Conservation (phyloP, 2,113 vertebrate genomes). For the Sorex araneus region DNA sequence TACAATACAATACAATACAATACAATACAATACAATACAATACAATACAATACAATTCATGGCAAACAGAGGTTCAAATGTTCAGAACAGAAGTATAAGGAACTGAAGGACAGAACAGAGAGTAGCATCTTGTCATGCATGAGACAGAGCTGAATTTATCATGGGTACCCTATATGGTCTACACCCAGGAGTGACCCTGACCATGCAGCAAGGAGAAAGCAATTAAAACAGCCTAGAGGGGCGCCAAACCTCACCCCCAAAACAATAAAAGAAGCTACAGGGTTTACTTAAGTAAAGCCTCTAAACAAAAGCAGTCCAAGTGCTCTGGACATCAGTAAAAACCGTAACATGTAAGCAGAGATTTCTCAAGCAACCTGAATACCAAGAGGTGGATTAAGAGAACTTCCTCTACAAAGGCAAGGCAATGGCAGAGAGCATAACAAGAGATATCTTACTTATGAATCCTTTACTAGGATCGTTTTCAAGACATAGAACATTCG, state of each 20-base stretch:
- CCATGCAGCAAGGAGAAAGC: too few species aligned
- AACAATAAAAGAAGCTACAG: background rate
- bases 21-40: too few species aligned
- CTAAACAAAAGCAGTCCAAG: background rate
- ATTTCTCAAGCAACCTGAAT: slow-evolving; percentile 33
- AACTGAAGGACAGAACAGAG: too few species aligned
- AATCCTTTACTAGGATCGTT: slow-evolving; percentile 10
- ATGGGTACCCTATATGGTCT: too few species aligned
- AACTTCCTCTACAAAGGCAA: background rate
- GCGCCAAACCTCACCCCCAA: too few species aligned
- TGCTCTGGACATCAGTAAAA: background rate
- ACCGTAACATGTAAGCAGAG: background rate
- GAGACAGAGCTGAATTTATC: too few species aligned
- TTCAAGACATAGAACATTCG: slow-evolving; percentile 3
- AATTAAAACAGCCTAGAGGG: too few species aligned
- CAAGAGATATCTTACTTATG: background rate
- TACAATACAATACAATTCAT: background rate
- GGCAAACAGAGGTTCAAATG: background rate
- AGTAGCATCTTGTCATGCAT: too few species aligned
- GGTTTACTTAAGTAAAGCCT: background rate
- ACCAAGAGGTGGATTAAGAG: background rate
- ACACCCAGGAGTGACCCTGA: too few species aligned
- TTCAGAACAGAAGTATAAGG: background rate
- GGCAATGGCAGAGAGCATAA: background rate
- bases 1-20: too few species aligned